phyloP scores from a whole-genome alignment of 1,140 invertebrate species.

The Cylas formicarius region DNA sequence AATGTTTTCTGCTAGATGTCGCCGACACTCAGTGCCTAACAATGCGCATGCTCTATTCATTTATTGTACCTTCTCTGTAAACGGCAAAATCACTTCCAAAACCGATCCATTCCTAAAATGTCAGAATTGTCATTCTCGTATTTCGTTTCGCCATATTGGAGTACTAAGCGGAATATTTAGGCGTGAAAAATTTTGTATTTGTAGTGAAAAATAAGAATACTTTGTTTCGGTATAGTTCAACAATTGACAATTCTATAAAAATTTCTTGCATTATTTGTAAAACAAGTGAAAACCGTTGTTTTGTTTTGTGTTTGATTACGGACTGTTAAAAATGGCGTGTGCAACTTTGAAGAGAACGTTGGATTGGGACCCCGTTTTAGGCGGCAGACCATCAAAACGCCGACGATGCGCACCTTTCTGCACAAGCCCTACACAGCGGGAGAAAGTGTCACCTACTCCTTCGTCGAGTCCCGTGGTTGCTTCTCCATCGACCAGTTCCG shows the following conservation, averaged over 20 bases:
- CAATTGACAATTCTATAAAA: conserved; percentile 3
- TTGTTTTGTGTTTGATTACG: conserved; percentile 30
- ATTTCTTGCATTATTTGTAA: conserved; percentile 20
- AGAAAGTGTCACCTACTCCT: conserved; percentile 18
- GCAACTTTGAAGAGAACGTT: conserved; percentile 87
- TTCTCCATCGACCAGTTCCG: conserved; percentile 38
- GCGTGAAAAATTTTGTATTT: conserved; percentile 5
- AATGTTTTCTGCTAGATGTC: too few relatives aligned
- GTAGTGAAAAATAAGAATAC: not conserved
- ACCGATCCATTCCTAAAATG: conserved; percentile 23
- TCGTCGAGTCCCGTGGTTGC: conserved; percentile 57
- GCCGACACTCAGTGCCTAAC: too few relatives aligned
- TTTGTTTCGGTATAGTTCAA: conserved; percentile 7
- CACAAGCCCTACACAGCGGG: conserved; percentile 49
- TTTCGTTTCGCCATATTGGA: conserved; percentile 32
- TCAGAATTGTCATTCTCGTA: conserved; percentile 23
- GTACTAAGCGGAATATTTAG: conserved; percentile 9
- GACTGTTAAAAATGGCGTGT: conserved; percentile 84
- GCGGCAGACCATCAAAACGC: conserved; percentile 74
- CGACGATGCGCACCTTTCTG: conserved; percentile 80
- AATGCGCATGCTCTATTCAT: too few relatives aligned
- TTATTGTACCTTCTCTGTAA: too few relatives aligned
- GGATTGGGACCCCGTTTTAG: conserved; percentile 85
- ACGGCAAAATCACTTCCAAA: too few relatives aligned
- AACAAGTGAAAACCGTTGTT: conserved; percentile 28